Percentiles rank a stretch among this genome's conserved stretches.
Conservation (phyloP, 2,113 vertebrate genomes). For the Bambusicola thoracicus region DNA sequence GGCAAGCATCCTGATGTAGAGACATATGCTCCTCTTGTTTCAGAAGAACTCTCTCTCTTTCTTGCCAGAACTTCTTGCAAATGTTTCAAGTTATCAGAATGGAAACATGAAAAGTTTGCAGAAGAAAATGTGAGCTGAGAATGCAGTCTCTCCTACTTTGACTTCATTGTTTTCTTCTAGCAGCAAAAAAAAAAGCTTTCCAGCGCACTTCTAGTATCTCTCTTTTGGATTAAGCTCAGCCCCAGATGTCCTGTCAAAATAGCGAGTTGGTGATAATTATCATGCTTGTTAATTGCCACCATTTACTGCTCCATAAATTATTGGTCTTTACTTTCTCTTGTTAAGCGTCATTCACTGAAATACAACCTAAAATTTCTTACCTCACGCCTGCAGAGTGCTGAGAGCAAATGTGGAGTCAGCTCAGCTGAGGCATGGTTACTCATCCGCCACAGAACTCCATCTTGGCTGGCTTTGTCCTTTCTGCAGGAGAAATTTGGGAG, state of each 20-base stretch:
- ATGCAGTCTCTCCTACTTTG: not conserved
- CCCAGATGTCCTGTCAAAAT: constrained; percentile 31
- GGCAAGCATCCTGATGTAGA: not conserved
- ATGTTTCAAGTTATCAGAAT: not conserved
- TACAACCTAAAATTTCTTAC: not conserved
- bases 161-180: not conserved
- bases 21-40: not conserved
- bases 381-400: not conserved
- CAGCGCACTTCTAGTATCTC: not conserved
- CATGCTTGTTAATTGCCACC: constrained; percentile 8
- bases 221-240: not conserved
- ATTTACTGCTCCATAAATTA: constrained; percentile 16
- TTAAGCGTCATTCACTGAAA: not conserved
- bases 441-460: not conserved
- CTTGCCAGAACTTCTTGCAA: not conserved
- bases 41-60: not conserved
- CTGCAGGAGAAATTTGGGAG: not conserved
- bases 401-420: not conserved
- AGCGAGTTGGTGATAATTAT: constrained; percentile 23
- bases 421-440: not conserved
- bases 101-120: not conserved
- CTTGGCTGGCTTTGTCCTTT: not conserved
- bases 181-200: not conserved
- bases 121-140: not conserved
- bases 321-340: constrained; percentile 17